These are phyloP conservation scores for Chloromyia formosa DNA, from an alignment of 2,888 invertebrate species.

Conservation along the genomic window DNA sequence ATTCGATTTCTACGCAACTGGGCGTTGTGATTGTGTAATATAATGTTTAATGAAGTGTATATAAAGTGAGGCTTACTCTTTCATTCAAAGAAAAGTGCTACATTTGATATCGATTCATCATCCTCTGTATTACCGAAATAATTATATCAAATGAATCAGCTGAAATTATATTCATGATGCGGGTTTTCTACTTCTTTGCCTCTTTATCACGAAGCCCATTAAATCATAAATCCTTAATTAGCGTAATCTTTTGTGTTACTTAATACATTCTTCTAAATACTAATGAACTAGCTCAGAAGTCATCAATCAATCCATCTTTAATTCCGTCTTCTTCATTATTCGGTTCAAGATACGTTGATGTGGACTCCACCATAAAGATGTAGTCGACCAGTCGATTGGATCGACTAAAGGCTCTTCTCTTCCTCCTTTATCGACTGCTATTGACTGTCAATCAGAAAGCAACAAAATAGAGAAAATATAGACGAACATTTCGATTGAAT, in stretches of 20 bases:
- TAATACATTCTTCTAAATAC: slow-evolving; percentile 32
- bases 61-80: no score
- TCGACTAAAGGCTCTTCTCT: background rate
- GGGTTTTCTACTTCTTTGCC: background rate
- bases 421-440: slow-evolving; percentile 20
- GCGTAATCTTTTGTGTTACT: slow-evolving; percentile 33
- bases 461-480: slow-evolving; percentile 35
- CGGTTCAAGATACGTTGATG: background rate
- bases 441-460: slow-evolving; percentile 48
- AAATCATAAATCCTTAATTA: slow-evolving; percentile 36
- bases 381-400: no score
- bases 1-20: no score
- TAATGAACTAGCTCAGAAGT: slow-evolving; percentile 39
- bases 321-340: slow-evolving; percentile 5
- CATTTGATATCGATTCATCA: slow-evolving; percentile 11
- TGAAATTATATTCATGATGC: slow-evolving; percentile 15
- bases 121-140: slow-evolving; percentile 10
- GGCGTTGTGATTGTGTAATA: no score
- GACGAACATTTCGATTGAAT: slow-evolving; percentile 43
- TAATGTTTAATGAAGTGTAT: no score
- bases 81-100: no score
- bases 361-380: background rate
- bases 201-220: slow-evolving; percentile 19
- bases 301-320: slow-evolving; percentile 38
- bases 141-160: slow-evolving; percentile 31